Evolutionary conservation across 1,140 invertebrate genomes (phyloP).

Genomic region (Diprion similis): DNA sequence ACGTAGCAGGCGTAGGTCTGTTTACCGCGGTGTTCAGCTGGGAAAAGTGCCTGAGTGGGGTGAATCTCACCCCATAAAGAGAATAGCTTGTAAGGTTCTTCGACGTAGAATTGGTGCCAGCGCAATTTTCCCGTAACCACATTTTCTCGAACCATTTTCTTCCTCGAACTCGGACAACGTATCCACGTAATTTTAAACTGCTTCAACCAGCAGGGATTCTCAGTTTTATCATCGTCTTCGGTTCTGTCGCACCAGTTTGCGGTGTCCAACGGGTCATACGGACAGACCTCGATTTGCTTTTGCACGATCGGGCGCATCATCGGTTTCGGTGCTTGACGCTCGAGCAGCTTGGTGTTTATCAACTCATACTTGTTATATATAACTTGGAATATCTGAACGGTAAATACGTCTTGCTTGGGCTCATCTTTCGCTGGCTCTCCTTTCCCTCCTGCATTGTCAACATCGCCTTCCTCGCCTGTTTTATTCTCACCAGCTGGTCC

Average conservation of each 20-base stretch:
- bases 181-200: constrained; percentile 37
- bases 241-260: constrained; percentile 23
- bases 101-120: constrained; percentile 47
- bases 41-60: constrained; percentile 41
- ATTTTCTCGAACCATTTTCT: constrained; percentile 25
- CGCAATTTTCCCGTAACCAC: constrained; percentile 15
- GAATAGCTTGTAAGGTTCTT: constrained; percentile 40
- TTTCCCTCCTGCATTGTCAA: background rate
- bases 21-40: constrained; percentile 40
- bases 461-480: background rate
- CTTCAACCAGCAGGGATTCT: constrained; percentile 40
- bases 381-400: constrained; percentile 43
- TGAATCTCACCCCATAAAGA: constrained; percentile 47
- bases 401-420: constrained; percentile 19
- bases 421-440: background rate
- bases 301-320: constrained; percentile 19
- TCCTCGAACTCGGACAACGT: background rate
- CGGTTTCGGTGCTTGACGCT: constrained; percentile 23
- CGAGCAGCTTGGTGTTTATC: constrained; percentile 40
- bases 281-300: constrained; percentile 31
- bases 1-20: constrained; percentile 47
- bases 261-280: constrained; percentile 27
- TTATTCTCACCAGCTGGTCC: too few relatives aligned
- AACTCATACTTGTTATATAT: constrained; percentile 40
- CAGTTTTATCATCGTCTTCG: constrained; percentile 25